Evolutionary conservation across 1,140 invertebrate genomes (phyloP).

Genomic region (Drosophila melanogaster): DNA sequence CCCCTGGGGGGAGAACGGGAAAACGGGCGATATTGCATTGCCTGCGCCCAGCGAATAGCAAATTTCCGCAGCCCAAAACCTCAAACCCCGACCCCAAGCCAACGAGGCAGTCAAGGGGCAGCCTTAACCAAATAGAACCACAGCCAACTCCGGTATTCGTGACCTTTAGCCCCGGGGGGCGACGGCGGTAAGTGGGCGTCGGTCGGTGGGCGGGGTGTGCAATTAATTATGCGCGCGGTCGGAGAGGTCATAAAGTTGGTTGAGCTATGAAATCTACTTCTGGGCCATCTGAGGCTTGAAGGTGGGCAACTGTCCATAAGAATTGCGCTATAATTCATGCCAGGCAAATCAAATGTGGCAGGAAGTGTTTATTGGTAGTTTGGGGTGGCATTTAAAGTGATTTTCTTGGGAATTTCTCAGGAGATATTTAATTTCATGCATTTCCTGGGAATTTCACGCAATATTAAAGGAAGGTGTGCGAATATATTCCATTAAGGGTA

Average conservation of each 20-base stretch:
- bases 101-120: conserved; percentile 48
- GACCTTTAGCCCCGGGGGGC: conserved; percentile 23
- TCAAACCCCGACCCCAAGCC: conserved; percentile 22
- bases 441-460: no score
- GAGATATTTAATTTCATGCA: neutral
- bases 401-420: neutral
- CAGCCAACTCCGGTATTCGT: conserved; percentile 40
- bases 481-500: neutral
- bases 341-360: conserved; percentile 43
- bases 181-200: neutral
- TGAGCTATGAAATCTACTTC: conserved; percentile 20
- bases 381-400: conserved; percentile 15
- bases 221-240: conserved; percentile 46
- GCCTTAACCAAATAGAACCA: conserved; percentile 48
- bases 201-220: conserved; percentile 28
- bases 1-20: neutral
- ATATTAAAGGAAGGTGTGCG: no score
- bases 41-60: conserved; percentile 60
- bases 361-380: conserved; percentile 36
- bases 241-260: conserved; percentile 43
- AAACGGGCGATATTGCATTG: conserved; percentile 14
- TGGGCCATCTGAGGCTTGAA: neutral
- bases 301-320: conserved; percentile 8
- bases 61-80: conserved; percentile 70
- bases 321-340: conserved; percentile 27